Percentiles rank a stretch among this genome's conserved stretches.
phyloP scores from a whole-genome alignment of 1,140 invertebrate species.

The Cecropterus lyciades region DNA sequence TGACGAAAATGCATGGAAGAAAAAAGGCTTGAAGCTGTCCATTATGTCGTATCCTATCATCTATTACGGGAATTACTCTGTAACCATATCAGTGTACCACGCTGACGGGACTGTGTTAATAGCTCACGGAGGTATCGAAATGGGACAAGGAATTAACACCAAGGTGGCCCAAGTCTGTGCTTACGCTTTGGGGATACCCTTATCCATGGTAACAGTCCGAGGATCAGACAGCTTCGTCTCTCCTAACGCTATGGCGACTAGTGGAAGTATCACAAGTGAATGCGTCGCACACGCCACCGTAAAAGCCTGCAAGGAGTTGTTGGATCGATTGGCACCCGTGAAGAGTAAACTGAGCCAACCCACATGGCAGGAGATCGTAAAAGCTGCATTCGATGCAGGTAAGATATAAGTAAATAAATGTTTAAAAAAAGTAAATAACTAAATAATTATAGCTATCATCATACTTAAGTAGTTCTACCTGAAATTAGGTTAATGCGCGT shows the following conservation, averaged over 20 bases:
- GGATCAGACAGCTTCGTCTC: conserved; percentile 87
- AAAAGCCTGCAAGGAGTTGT: conserved; percentile 88
- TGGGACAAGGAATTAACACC: conserved; percentile 89
- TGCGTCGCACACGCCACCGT: conserved; percentile 87
- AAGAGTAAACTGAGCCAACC: conserved; percentile 85
- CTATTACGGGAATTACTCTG: conserved; percentile 83
- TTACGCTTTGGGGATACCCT: conserved; percentile 88
- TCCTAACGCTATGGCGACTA: conserved; percentile 88
- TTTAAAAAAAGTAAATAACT: too few species aligned
- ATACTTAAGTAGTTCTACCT: too few species aligned
- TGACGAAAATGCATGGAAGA: conserved; percentile 87
- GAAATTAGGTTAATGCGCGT: too few species aligned
- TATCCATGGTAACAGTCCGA: conserved; percentile 89
- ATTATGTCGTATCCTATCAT: conserved; percentile 85
- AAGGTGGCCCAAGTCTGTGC: conserved; percentile 91
- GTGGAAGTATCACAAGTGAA: conserved; percentile 90
- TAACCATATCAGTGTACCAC: conserved; percentile 87
- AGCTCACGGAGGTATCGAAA: conserved; percentile 89
- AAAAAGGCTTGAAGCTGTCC: conserved; percentile 85
- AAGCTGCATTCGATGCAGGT: conserved; percentile 82
- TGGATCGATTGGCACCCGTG: conserved; percentile 86
- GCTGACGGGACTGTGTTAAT: conserved; percentile 88
- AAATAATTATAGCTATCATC: too few species aligned
- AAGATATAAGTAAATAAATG: conserved; percentile 5
- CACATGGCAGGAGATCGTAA: conserved; percentile 88